A percentile compares a stretch with the other conserved stretches of the same genome.
These are phyloP conservation scores for Nemotelus nigrinus DNA, from an alignment of 2,888 invertebrate species.

Conservation along the genomic window DNA sequence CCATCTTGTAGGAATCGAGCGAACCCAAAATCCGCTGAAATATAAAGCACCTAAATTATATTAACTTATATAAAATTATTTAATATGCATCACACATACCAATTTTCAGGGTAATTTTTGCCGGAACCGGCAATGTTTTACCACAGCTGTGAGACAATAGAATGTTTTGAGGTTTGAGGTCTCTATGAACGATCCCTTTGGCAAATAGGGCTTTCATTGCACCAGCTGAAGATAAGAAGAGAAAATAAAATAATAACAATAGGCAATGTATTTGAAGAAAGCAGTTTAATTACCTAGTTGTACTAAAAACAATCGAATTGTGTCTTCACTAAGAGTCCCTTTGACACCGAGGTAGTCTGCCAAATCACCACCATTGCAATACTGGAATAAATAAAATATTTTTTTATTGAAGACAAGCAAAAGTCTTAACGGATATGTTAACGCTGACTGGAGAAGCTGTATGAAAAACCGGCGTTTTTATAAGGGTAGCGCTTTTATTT, in stretches of 20 bases:
- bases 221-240: conserved; percentile 73
- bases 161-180: conserved; percentile 99
- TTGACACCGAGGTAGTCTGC: conserved; percentile 96
- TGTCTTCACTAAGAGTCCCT: conserved; percentile 96
- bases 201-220: conserved; percentile 97
- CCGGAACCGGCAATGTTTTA: conserved; percentile 69
- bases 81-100: conserved; percentile 68
- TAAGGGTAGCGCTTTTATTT: too few relatives aligned
- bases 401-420: background rate
- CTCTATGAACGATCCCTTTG: conserved; percentile 98
- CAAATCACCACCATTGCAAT: conserved; percentile 98
- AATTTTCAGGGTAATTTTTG: conserved; percentile 93
- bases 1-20: conserved; percentile 98
- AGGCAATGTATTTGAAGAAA: background rate
- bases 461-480: too few relatives aligned
- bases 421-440: too few relatives aligned
- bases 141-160: conserved; percentile 80
- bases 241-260: conserved; percentile 18
- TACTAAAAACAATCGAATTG: conserved; percentile 91
- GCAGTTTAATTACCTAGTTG: conserved; percentile 78
- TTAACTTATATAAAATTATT: too few relatives aligned
- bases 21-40: conserved; percentile 97
- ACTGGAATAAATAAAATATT: conserved; percentile 70
- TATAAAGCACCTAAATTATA: conserved; percentile 41
- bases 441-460: too few relatives aligned